These are phyloP conservation scores for Andricus grossulariae DNA, from an alignment of 1,140 invertebrate genomes.

Conservation along the genomic window DNA sequence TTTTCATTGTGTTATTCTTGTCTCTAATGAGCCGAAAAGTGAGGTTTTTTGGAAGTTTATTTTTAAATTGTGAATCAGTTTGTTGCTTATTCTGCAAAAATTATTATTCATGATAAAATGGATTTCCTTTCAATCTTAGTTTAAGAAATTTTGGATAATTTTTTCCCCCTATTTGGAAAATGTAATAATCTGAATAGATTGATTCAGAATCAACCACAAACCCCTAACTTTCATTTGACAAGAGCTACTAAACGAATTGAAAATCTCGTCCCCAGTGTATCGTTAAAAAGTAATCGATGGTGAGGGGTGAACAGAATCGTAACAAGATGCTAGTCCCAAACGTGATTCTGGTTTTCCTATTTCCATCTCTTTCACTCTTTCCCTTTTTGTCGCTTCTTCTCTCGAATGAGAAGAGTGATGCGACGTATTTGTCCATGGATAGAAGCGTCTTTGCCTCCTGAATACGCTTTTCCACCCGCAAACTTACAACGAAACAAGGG, in stretches of 20 bases:
- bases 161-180: no score
- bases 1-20: no score
- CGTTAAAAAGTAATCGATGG: constrained; percentile 11
- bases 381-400: constrained; percentile 28
- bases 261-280: background rate
- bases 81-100: no score
- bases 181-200: no score
- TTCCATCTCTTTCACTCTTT: constrained; percentile 1
- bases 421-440: constrained; percentile 40
- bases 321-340: constrained; percentile 17
- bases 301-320: constrained; percentile 5
- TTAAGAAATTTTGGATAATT: no score
- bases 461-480: constrained; percentile 34
- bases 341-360: constrained; percentile 1
- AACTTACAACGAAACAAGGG: constrained; percentile 1
- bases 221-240: background rate
- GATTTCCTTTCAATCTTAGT: no score
- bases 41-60: no score
- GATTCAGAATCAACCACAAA: no score
- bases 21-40: no score
- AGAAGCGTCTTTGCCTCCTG: constrained; percentile 33
- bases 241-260: background rate
- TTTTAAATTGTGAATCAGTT: no score
- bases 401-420: constrained; percentile 35
- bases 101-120: no score